Evolutionary conservation across 2,113 vertebrate species (phyloP), one percentile per base, ranked within the genome.

Genomic region (Podocnemis expansa): DNA sequence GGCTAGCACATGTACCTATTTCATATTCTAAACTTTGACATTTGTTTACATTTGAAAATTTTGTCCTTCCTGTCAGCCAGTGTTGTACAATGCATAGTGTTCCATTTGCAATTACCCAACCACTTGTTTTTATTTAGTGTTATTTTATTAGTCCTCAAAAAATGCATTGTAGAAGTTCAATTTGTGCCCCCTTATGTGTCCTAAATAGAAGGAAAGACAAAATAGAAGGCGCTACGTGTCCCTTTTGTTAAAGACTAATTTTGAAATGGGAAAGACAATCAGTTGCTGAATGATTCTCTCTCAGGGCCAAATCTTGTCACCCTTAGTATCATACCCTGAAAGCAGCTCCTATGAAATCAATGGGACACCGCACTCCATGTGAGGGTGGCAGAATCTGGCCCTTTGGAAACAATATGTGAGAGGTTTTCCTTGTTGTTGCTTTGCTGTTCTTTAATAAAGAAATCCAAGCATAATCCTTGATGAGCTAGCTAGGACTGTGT

Each of bases 401-500:
- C 14, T 27, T 67, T 84, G 58, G 55, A 87, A 67, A 78, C 49
- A 67, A 4, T 10, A 5, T 83, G 38, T 63, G 54, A 83, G 38
- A 45, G 27, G 8, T n/a, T 91, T 94, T 25, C 85, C 49, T 38
- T 25, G 58, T 58, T 10, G 80, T 27, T 45, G 22, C 85, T 52
- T 38, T 25, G 58, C 55, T 10, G 80, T 27, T 45, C 34, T 5
- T 55, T 85, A 63, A 73, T 12, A 3, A 51, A 43, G 86, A 54
- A 78, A 45, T 73, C 17, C 21, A 16, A 94, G 90, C 41, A 31
- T 5, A 52, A 80, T 85, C 78, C 87, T 22, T 58, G 47, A 60
- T 89, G 47, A 67, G 89, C 79, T 93, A 63, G 91, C 93, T n/a
- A n/a, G n/a, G n/a, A 91, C 95, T 94, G 96, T 97, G 95, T 93